Evolutionary conservation across 1,140 invertebrate species (phyloP), one percentile per base, ranked within the genome.

Genomic region (Neodiprion virginianus): DNA sequence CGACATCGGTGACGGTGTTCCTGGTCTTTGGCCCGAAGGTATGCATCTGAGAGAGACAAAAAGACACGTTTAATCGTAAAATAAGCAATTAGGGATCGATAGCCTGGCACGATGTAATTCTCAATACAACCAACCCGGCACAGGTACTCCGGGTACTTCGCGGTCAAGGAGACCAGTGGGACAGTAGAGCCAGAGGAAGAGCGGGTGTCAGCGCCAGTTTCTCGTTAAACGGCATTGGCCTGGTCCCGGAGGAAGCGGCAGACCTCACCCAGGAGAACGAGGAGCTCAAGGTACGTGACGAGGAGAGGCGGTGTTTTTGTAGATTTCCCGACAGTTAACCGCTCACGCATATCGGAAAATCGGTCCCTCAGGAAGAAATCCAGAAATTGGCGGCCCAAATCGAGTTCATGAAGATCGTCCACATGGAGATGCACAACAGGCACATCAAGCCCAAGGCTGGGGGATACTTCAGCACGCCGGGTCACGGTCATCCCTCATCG

Each of bases 341-440:
- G 28, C 5, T 40, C 28, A 5, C 5, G 28, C 28, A 17, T 14
- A 61, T 61, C 3, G 28, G 1, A 40, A 40, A 23, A 47, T 68
- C 77, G 84, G 28, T 7, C 72, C 82, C 82, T 8, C 83, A 96
- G 94, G 95, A 97, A 83, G 95, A 97, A 88, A 93, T 97, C 17
- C 96, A 97, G 79, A 97, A 96, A 82, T 85, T 97, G 75, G 96
- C 96, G 0, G 94, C 95, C 11, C 95, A 97, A 87, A 96, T 97
- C 77, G 96, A 97, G 84, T 95, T 96, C 82, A 96, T 97, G 94
- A 96, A 96, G 87, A 96, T 96, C 81, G 95, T 96, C 9, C 94
- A 96, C 78, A 97, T 97, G 96, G 94, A 96, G 84, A 93, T 96
- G 87, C 95, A 96, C 86, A 97, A 97, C 86, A 89, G 95, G 17